Base-by-base conservation (phyloP, 1,140 invertebrate species). In the Cydia pomonella region DNA sequence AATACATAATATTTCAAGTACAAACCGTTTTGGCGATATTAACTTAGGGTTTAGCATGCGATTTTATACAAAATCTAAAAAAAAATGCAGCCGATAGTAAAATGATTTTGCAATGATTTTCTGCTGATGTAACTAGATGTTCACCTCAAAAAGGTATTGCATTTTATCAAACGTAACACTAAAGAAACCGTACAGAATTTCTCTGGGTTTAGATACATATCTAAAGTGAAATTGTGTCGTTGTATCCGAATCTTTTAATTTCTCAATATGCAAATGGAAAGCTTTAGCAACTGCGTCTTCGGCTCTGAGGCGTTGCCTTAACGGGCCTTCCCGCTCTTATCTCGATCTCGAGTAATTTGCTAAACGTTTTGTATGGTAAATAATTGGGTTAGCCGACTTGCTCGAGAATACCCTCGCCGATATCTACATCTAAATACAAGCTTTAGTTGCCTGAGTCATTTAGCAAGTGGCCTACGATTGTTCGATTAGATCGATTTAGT, bases 321-420 rank as follows among this genome's bases (percentile, higher is more conserved):
- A 69, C 64, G 64, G 29, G 29, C 29, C 29, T 13, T 29, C 27
- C 63, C 25, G 63, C 16, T 29, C 64, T 41, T 69, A 69, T 69
- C 64, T 29, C 64, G 64, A 69, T 69, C 64, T 41, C 64, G 29
- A 69, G 33, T 69, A 69, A 69, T 69, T 69, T 69, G 64, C 64
- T 69, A 69, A 69, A 69, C 64, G 64, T 69, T 69, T 69, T 33
- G 64, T 69, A 69, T 69, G 64, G 64, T 69, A 69, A 69, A 69
- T 69, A 69, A 69, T 69, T 69, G 64, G n/a, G 64, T 33, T 69
- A 69, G 29, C 64, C 64, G 64, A 33, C 64, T 69, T 33, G 18
- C 64, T 69, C 29, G 64, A 69, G 64, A 69, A 69, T 18, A 41
- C 64, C 9, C 64, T 69, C 23, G 18, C 21, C 9, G 53, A 59